phyloP scores from a whole-genome alignment of 30 jellyfish, hydroid and myxozoan genomes.

The Morbakka virulenta region DNA sequence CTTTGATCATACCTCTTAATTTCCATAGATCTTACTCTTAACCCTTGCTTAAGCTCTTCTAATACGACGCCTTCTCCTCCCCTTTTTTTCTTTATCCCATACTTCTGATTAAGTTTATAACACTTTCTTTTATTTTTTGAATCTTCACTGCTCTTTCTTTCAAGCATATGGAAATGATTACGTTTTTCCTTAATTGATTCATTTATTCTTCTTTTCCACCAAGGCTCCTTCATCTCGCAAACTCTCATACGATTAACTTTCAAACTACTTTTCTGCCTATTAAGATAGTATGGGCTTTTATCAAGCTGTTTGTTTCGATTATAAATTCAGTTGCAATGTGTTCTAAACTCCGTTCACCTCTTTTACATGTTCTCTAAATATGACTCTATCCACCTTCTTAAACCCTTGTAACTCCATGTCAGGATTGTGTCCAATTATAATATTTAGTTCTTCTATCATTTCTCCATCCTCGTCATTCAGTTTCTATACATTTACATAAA shows the following conservation, averaged over 20 bases:
- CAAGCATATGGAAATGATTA: too few relatives aligned
- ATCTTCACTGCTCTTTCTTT: constrained; percentile 22
- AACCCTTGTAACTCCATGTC: constrained; percentile 31
- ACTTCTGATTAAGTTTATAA: constrained; percentile 12
- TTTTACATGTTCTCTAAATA: constrained; percentile 8
- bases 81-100: neutral
- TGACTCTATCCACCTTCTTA: constrained; percentile 6
- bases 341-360: neutral
- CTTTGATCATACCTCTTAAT: too few relatives aligned
- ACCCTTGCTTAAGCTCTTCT: too few relatives aligned
- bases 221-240: too few relatives aligned
- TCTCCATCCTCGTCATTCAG: too few relatives aligned
- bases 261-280: constrained; percentile 14
- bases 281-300: constrained; percentile 27
- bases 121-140: neutral
- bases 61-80: too few relatives aligned
- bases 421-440: constrained; percentile 18
- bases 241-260: constrained; percentile 3
- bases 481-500: too few relatives aligned
- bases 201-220: too few relatives aligned
- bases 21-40: too few relatives aligned
- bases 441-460: too few relatives aligned
- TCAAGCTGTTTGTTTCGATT: constrained; percentile 1
- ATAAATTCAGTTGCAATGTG: neutral
- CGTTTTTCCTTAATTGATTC: too few relatives aligned